Evolutionary conservation across 1,140 invertebrate genomes (phyloP).

Genomic region (Pygmarrhopalites habei): DNA sequence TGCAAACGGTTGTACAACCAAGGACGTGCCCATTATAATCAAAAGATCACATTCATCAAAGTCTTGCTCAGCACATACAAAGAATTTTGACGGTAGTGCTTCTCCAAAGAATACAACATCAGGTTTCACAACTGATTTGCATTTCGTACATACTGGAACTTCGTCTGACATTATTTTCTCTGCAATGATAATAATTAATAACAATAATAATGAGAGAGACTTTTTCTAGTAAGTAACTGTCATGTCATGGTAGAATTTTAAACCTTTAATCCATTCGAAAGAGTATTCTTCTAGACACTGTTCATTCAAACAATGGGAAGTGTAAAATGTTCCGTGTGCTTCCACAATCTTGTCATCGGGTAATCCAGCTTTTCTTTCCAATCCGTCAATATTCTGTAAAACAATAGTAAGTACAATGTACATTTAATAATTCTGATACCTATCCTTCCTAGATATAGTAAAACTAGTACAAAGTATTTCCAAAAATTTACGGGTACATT

Average conservation of each 20-base stretch:
- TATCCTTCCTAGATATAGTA: no score
- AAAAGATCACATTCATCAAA: slow-evolving; percentile 82
- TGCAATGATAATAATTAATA: slow-evolving; percentile 48
- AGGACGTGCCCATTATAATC: slow-evolving; percentile 90
- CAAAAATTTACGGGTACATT: no score
- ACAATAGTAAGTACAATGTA: not conserved
- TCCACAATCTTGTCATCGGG: slow-evolving; percentile 79
- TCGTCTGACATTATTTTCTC: slow-evolving; percentile 63
- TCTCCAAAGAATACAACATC: slow-evolving; percentile 93
- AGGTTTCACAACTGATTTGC: slow-evolving; percentile 75
- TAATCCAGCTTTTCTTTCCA: slow-evolving; percentile 81
- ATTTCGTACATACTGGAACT: slow-evolving; percentile 67
- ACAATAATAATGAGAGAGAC: no score
- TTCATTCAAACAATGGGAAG: slow-evolving; percentile 68
- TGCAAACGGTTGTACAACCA: slow-evolving; percentile 93
- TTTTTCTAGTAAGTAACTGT: no score
- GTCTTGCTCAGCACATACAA: slow-evolving; percentile 58
- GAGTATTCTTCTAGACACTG: slow-evolving; percentile 63
- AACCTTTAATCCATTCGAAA: slow-evolving; percentile 77
- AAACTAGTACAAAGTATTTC: no score
- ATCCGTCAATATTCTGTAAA: slow-evolving; percentile 82
- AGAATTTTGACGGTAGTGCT: slow-evolving; percentile 69
- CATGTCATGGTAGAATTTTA: no score
- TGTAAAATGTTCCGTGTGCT: slow-evolving; percentile 87
- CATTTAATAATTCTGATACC: not conserved